Evolutionary conservation across 2,797 vertebrate species (phyloP).

Genomic region (Cynodonichthys magdalenae): DNA sequence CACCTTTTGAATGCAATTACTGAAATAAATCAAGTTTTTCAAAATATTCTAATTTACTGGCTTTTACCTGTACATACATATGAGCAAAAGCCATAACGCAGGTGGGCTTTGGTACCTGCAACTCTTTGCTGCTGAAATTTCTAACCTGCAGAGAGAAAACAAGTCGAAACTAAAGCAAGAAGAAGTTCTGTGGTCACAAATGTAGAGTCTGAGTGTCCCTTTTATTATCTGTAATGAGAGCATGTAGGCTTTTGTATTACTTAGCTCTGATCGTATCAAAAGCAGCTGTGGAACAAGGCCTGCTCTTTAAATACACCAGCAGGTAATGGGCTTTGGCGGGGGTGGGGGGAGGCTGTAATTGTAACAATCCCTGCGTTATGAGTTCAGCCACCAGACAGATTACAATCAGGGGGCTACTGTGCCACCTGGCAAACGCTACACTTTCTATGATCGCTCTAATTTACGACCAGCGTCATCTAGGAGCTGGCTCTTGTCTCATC

Average conservation of each 20-base stretch:
- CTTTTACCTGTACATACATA: no score
- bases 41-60: no score
- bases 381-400: constrained; percentile 57
- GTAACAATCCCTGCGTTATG: constrained; percentile 49
- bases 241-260: constrained; percentile 20
- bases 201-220: constrained; percentile 1
- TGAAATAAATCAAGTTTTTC: no score
- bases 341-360: constrained; percentile 54
- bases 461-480: constrained; percentile 39
- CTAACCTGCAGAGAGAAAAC: no score
- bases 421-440: constrained; percentile 61
- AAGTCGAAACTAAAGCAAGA: not conserved
- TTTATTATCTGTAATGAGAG: constrained; percentile 38
- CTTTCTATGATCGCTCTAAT: constrained; percentile 61
- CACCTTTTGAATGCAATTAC: no score
- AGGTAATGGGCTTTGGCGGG: constrained; percentile 70
- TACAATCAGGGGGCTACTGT: constrained; percentile 54
- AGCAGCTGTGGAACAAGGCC: constrained; percentile 48
- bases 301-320: constrained; percentile 72
- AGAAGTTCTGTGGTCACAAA: not conserved
- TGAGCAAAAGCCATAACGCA: no score
- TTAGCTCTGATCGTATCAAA: constrained; percentile 50
- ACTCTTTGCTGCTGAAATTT: no score
- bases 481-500: constrained; percentile 32
- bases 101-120: no score